Percentiles rank a stretch among this genome's conserved stretches.
Evolutionary conservation across 2,797 vertebrate species (phyloP).

Genomic region (Rhadinocentrus ornatus): DNA sequence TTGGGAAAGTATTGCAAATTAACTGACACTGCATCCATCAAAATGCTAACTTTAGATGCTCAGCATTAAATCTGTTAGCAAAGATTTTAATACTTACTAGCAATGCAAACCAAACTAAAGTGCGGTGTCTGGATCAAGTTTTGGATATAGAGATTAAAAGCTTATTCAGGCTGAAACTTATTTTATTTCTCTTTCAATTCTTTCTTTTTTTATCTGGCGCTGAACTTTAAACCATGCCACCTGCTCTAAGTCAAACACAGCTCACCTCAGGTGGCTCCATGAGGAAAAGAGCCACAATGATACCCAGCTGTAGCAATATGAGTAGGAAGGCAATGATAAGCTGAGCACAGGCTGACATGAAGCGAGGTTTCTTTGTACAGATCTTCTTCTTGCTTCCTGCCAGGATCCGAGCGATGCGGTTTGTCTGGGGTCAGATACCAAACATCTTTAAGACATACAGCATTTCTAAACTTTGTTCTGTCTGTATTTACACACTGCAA

Average conservation of each 20-base stretch:
- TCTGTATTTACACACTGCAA: conserved; percentile 1
- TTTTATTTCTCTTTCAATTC: not conserved
- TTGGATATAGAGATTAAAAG: not conserved
- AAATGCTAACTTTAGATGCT: conserved; percentile 1
- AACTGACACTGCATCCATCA: conserved; percentile 7
- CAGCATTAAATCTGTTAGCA: not conserved
- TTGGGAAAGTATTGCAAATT: not conserved
- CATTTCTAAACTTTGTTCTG: not conserved
- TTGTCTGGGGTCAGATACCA: conserved; percentile 65
- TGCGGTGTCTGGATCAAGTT: not conserved
- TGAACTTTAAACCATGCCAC: not conserved
- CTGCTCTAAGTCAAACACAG: not conserved
- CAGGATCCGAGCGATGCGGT: conserved; percentile 96
- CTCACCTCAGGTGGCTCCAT: conserved; percentile 93
- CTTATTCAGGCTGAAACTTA: not conserved
- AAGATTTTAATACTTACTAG: not conserved
- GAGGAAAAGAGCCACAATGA: conserved; percentile 95
- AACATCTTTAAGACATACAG: conserved; percentile 18
- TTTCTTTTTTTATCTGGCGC: not conserved
- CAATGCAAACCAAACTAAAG: not conserved
- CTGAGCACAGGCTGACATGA: conserved; percentile 99
- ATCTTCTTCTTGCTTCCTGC: conserved; percentile 99
- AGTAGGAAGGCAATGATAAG: conserved; percentile 95
- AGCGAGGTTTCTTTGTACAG: conserved; percentile 98
- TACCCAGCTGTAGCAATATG: conserved; percentile 95